phyloP scores from a whole-genome alignment of 2,113 vertebrate species.

The Pseudonaja textilis region DNA sequence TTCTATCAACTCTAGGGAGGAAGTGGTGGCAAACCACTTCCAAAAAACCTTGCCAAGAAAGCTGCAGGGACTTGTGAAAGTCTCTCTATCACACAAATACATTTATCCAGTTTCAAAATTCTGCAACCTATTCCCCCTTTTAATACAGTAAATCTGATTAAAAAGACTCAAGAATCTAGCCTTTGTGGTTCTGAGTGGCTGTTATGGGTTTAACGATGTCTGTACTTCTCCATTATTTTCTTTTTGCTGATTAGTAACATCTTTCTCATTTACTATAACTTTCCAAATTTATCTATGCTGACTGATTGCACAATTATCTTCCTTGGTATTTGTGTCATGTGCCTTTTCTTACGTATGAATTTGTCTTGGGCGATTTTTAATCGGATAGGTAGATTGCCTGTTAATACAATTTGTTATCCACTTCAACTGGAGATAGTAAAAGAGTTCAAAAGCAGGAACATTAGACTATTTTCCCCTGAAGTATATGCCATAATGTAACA shows the following conservation, averaged over 20 bases:
- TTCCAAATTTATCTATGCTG: neutral
- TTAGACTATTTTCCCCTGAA: neutral
- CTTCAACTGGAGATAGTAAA: neutral
- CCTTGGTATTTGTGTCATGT: neutral
- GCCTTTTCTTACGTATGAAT: neutral
- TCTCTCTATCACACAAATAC: neutral
- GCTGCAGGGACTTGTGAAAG: neutral
- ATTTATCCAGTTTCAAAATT: neutral
- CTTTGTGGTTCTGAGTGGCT: neutral
- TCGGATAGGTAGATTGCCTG: neutral
- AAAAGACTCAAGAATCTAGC: neutral
- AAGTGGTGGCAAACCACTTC: neutral
- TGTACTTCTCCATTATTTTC: neutral
- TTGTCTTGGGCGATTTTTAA: conserved; percentile 3
- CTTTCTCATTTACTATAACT: neutral
- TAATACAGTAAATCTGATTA: neutral
- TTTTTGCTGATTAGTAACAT: neutral
- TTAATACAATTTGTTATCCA: neutral
- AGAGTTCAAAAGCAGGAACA: neutral
- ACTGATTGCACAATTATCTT: neutral
- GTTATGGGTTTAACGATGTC: neutral
- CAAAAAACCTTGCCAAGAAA: neutral
- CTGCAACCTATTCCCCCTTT: neutral
- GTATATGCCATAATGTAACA: neutral
- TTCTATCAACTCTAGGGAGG: neutral